phyloP scores from a whole-genome alignment of 53 echinoderm and acorn worm species.

The Antedon mediterranea region DNA sequence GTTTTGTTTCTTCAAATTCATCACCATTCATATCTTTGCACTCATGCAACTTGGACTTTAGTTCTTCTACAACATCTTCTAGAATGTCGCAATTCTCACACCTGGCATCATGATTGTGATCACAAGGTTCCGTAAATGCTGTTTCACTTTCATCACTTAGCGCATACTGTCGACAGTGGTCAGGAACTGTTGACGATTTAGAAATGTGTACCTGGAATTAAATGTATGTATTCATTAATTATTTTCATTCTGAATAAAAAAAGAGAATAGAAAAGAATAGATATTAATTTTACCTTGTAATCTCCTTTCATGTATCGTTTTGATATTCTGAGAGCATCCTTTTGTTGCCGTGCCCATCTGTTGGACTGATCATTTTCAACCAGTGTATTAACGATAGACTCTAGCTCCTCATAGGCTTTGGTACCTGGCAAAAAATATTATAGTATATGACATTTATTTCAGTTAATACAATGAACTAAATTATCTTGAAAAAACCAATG shows the following conservation, averaged over 20 bases:
- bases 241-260: no score
- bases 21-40: no score
- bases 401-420: neutral
- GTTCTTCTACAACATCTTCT: no score
- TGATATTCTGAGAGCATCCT: neutral
- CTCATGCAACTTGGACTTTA: no score
- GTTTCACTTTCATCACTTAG: slow-evolving; percentile 4
- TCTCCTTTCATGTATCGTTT: slow-evolving; percentile 1
- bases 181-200: neutral
- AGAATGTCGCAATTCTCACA: no score
- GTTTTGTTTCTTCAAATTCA: no score
- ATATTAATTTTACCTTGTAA: slow-evolving; percentile 5
- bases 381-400: neutral
- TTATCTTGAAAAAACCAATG: no score
- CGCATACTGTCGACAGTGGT: neutral
- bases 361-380: neutral
- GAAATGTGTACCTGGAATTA: neutral
- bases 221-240: no score
- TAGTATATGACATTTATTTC: neutral
- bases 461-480: no score
- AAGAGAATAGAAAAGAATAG: no score
- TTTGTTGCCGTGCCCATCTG: neutral
- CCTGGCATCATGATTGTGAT: no score
- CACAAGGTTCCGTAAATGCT: neutral
- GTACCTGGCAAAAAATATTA: neutral